phyloP scores from a whole-genome alignment of 2,797 vertebrate genomes.

The Emydoidea blandingii region DNA sequence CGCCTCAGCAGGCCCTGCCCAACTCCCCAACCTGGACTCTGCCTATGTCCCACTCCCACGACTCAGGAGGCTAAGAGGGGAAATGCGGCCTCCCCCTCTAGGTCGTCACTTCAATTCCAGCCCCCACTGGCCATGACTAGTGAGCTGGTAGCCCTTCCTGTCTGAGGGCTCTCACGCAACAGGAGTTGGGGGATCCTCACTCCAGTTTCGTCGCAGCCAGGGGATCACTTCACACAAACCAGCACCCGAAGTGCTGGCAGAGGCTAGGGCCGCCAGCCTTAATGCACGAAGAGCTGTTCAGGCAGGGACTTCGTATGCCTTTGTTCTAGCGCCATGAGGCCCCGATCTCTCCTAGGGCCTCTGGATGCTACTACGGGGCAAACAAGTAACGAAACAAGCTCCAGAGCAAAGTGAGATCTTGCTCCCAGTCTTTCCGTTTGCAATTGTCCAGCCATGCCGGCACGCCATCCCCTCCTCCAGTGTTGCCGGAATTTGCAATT shows the following conservation, averaged over 20 bases:
- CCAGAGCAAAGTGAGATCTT: background rate
- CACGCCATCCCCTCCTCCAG: background rate
- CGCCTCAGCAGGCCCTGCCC: background rate
- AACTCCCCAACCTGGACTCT: background rate
- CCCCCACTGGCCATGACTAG: background rate
- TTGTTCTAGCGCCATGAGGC: background rate
- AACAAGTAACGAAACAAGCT: background rate
- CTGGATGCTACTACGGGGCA: background rate
- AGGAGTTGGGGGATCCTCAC: background rate
- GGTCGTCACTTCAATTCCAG: background rate
- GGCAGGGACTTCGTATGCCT: background rate
- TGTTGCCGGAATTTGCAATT: background rate
- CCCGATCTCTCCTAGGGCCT: background rate
- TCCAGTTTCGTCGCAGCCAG: background rate
- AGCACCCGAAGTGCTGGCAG: background rate
- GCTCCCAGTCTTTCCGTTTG: background rate
- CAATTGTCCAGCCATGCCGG: background rate
- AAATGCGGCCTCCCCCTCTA: background rate
- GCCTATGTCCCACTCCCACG: background rate
- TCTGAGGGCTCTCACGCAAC: background rate
- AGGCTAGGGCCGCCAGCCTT: too few relatives aligned
- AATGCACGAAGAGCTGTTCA: background rate
- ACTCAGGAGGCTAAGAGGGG: background rate
- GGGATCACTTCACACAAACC: background rate
- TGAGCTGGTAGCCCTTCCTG: background rate